phyloP scores from a whole-genome alignment of 2,888 invertebrate genomes.

The Onthophagus sagittarius region DNA sequence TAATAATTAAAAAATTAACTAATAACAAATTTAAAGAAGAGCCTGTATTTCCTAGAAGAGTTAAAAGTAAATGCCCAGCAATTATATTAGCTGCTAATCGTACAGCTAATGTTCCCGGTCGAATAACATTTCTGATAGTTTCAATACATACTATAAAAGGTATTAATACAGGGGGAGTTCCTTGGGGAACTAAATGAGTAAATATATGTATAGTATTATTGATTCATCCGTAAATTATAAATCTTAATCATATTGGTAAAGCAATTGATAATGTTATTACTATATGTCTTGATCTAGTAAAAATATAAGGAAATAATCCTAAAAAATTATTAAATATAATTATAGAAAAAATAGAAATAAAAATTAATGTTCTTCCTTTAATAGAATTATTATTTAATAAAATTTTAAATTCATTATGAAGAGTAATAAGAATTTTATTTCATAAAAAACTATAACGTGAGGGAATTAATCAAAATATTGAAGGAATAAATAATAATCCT shows the following conservation, averaged over 20 bases:
- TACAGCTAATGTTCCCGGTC: slow-evolving; percentile 64
- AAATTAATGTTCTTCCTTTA: slow-evolving; percentile 55
- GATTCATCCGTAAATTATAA: slow-evolving; percentile 64
- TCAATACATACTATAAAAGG: slow-evolving; percentile 74
- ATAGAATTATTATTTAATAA: slow-evolving; percentile 47
- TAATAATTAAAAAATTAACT: slow-evolving; percentile 36
- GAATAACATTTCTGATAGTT: slow-evolving; percentile 69
- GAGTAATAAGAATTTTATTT: slow-evolving; percentile 49
- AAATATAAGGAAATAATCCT: slow-evolving; percentile 68
- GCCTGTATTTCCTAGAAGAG: slow-evolving; percentile 54
- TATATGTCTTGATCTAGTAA: slow-evolving; percentile 65
- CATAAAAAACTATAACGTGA: slow-evolving; percentile 53
- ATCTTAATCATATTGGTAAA: slow-evolving; percentile 60
- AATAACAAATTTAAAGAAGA: slow-evolving; percentile 30
- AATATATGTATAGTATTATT: slow-evolving; percentile 62
- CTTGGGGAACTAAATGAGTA: slow-evolving; percentile 64
- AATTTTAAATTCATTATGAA: slow-evolving; percentile 59
- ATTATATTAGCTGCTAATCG: slow-evolving; percentile 75
- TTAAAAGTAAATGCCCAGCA: slow-evolving; percentile 67
- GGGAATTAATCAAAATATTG: slow-evolving; percentile 54
- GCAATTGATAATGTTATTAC: slow-evolving; percentile 57
- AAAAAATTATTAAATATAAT: slow-evolving; percentile 66
- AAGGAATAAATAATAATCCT: slow-evolving; percentile 53
- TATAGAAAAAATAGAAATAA: slow-evolving; percentile 56
- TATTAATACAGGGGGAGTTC: slow-evolving; percentile 61